These are phyloP conservation scores for Xanthia togata DNA, from an alignment of 2,888 invertebrate species.

Conservation along the genomic window DNA sequence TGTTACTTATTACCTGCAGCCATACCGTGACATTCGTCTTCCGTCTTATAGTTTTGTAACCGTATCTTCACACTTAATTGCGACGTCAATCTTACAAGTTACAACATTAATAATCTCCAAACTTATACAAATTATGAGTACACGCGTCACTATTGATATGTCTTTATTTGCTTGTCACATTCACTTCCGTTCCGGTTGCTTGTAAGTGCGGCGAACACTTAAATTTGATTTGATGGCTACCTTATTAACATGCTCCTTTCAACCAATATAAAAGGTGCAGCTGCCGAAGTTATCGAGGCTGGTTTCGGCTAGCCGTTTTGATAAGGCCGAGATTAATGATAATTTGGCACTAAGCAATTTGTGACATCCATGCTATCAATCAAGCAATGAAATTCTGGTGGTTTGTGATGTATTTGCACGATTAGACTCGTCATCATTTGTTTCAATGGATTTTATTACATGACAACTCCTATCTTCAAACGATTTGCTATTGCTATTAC, in stretches of 20 bases:
- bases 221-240: conserved; percentile 29
- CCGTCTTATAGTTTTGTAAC: conserved; percentile 18
- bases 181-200: conserved; percentile 57
- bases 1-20: not conserved
- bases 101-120: conserved; percentile 39
- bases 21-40: not conserved
- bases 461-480: not conserved
- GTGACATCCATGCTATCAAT: conserved; percentile 9
- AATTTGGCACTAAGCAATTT: conserved; percentile 1
- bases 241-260: conserved; percentile 34
- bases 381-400: not conserved
- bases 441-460: not conserved
- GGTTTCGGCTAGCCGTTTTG: conserved; percentile 20
- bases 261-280: not conserved
- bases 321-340: conserved; percentile 10
- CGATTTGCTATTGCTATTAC: not conserved
- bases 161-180: conserved; percentile 56
- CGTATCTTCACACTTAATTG: conserved; percentile 25
- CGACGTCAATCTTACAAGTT: conserved; percentile 22
- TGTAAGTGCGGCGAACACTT: conserved; percentile 25
- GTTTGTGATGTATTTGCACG: not conserved
- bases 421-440: not conserved
- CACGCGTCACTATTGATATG: conserved; percentile 48
- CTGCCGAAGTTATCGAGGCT: not conserved
- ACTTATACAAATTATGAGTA: conserved; percentile 44